A percentile compares a stretch with the other conserved stretches of the same genome.
Evolutionary conservation across 2,888 invertebrate genomes (phyloP).

Genomic region (Sacculina carcini): DNA sequence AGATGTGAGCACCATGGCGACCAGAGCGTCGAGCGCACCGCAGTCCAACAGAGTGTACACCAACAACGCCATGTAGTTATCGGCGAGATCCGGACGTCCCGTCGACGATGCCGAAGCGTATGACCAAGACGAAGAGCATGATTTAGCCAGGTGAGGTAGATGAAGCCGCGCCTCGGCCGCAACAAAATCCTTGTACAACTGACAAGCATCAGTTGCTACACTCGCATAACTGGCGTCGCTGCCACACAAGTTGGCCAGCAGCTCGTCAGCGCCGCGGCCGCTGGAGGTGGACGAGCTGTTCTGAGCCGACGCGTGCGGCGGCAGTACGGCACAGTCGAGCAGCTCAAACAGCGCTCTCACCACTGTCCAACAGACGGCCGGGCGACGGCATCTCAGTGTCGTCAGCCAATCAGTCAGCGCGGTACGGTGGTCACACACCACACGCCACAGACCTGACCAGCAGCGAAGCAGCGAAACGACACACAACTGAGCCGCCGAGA

Average conservation of each 20-base stretch:
- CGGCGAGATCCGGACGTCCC: slow-evolving; percentile 47
- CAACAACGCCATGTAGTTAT: slow-evolving; percentile 66
- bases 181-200: slow-evolving; percentile 76
- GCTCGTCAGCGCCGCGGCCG: slow-evolving; percentile 5
- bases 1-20: slow-evolving; percentile 70
- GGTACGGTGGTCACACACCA: too few species aligned
- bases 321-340: slow-evolving; percentile 36
- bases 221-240: slow-evolving; percentile 61
- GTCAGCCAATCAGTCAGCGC: too few species aligned
- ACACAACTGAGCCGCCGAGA: slow-evolving; percentile 57
- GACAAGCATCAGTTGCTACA: slow-evolving; percentile 46
- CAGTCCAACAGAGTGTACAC: slow-evolving; percentile 65
- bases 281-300: background rate
- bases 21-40: slow-evolving; percentile 61
- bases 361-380: too few species aligned
- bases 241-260: slow-evolving; percentile 4
- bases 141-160: slow-evolving; percentile 56
- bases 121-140: slow-evolving; percentile 18
- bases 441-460: slow-evolving; percentile 74
- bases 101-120: background rate
- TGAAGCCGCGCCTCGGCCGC: slow-evolving; percentile 65
- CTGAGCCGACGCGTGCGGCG: background rate
- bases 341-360: slow-evolving; percentile 70
- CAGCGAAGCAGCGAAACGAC: slow-evolving; percentile 57
- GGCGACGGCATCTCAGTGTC: too few species aligned